Evolutionary conservation across 2,888 invertebrate genomes (phyloP), one percentile per base, ranked within the genome.

Genomic region (Stegana nigrithorax): DNA sequence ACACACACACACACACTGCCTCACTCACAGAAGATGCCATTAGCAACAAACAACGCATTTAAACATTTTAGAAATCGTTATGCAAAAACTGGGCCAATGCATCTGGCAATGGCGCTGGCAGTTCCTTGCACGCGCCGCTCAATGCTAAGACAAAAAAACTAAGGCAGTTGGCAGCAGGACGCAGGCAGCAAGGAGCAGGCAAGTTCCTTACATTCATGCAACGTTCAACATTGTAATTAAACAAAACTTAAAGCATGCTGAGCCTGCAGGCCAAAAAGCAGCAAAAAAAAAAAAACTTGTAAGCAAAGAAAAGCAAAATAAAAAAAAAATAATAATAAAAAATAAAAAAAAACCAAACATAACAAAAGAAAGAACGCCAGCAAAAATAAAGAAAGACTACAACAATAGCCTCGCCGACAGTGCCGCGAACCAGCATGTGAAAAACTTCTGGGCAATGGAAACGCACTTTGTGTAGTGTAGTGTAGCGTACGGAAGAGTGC

Each of bases 151-250:
- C 47, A 47, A 42, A 14, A 17, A n/a, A n/a, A n/a, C n/a, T n/a
- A n/a, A n/a, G n/a, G n/a, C n/a, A n/a, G n/a, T n/a, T n/a, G n/a
- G 12, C 21, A 23, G 47, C 47, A 6, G 14, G 6, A 12, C 23
- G 14, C 4, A 8, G 21, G 14, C 4, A 8, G 21, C 1, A 45
- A 45, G 45, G 5, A 10, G 29, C 32, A 32, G 32, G 2, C 2
- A 2, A 32, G 12, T 32, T 32, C n/a, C n/a, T 32, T 32, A 32
- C 32, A n/a, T n/a, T n/a, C n/a, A 12, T 47, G 21, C 23, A 25
- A 47, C 47, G n/a, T 29, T 53, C 51, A 68, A 67, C 64, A 70
- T 67, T 71, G 72, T 78, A 75, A 79, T 75, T 75, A 75, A 78
- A 60, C 42, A 60, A 60, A 60, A 75, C 68, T 69, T 77, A 67